Conservation (phyloP, 2,888 invertebrate genomes). For the Campoplex nolae region DNA sequence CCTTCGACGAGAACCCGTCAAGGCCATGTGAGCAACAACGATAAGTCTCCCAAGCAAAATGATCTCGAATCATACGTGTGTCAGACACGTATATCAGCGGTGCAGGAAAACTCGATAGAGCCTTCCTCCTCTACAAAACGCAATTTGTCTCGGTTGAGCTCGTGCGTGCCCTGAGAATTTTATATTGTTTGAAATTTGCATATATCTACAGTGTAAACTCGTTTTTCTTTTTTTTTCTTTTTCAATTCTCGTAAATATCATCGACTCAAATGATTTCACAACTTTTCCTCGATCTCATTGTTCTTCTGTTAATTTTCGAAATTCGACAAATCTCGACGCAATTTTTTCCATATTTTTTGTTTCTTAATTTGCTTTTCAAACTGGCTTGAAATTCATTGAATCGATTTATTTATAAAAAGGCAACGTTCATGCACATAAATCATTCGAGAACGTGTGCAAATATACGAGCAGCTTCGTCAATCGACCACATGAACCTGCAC, state of each 20-base stretch:
- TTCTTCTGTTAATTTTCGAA: background rate
- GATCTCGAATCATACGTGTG: constrained; percentile 28
- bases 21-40: constrained; percentile 52
- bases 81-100: constrained; percentile 37
- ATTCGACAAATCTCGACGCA: too few relatives aligned
- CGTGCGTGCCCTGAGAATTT: constrained; percentile 25
- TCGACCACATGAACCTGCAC: constrained; percentile 17
- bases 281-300: background rate
- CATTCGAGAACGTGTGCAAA: constrained; percentile 12
- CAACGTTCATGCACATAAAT: background rate
- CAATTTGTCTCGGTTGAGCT: constrained; percentile 59
- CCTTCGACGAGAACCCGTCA: constrained; percentile 62
- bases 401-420: background rate
- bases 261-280: background rate
- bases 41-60: constrained; percentile 14
- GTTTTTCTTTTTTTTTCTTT: background rate
- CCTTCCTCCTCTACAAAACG: constrained; percentile 30
- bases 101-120: constrained; percentile 32
- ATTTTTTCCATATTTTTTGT: background rate
- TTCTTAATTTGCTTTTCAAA: background rate
- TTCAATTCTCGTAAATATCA: background rate
- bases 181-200: constrained; percentile 8
- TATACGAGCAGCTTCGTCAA: constrained; percentile 8
- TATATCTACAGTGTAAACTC: constrained; percentile 8
- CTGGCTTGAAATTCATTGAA: background rate